Base-by-base conservation (phyloP, 2,797 vertebrate genomes). In the Eulemur rubriventer region DNA sequence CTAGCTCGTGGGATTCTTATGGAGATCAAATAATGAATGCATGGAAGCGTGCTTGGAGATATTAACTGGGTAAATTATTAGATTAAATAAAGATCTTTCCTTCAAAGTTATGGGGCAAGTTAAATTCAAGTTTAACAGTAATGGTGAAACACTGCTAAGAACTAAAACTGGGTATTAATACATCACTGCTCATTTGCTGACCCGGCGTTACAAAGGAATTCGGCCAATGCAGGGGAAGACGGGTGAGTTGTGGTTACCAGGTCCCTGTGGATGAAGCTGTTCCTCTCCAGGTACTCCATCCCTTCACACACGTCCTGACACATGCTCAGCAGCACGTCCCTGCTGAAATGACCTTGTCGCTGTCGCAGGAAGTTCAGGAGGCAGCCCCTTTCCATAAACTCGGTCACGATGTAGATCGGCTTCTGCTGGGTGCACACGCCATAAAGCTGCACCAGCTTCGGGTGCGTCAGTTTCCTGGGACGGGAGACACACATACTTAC, bases 371-470 rank as follows among this genome's bases (percentile, higher is more conserved):
- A 99, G 93, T 99, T 99, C 61, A 99, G 98, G 91, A 99, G 99
- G 96, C 99, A 99, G 96, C 99, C 99, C 0, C 98, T 98, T 97
- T 99, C 99, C 99, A 99, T 99, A 98, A 99, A 99, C 98, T 99
- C 99, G 0, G 99, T 99, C 80, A 99, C 99, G 1, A 99, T 99
- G 98, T 99, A 99, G 63, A 99, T 99, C 20, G 99, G 99, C n/a
- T 91, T 99, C 98, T 99, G 99, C 69, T 99, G 99, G 0, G 99
- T 99, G 97, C 99, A 99, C 2, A 99, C 99, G 0, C 99, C 99
- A 2, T 99, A 99, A 4, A 99, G 98, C 98, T 99, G 99, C 24
- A 99, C 99, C 97, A 99, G 98, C 83, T 99, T 99, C 0, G 99
- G 99, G 97, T 99, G 99, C 0, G 99, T 99, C 89, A 99, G 98